Conservation (phyloP, 2,888 invertebrate species). For the Ceriagrion tenellum region DNA sequence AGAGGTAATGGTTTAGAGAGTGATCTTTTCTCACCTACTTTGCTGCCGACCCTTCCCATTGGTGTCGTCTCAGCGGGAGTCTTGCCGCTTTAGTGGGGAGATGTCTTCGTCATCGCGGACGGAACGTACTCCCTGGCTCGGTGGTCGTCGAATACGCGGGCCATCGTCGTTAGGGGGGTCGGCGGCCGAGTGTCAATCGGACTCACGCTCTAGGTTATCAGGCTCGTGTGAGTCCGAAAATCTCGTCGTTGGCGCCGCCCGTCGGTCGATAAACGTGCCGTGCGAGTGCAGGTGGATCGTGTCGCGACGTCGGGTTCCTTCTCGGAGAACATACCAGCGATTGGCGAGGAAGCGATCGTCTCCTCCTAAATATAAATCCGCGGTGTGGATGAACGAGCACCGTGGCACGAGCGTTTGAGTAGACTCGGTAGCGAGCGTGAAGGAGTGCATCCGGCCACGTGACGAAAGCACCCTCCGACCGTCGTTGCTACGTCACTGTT, state of each 20-base stretch:
- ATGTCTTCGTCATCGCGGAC: not conserved
- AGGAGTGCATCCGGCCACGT: constrained; percentile 20
- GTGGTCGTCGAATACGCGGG: not conserved
- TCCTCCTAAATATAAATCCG: not conserved
- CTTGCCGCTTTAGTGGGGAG: not conserved
- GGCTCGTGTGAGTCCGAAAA: not conserved
- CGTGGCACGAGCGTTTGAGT: not conserved
- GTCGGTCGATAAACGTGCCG: not conserved
- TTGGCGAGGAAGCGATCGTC: not conserved
- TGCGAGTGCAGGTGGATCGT: not conserved
- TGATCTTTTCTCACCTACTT: not conserved
- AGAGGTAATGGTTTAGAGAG: not conserved
- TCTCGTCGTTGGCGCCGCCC: not conserved
- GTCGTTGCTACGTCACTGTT: not conserved
- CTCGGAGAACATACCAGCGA: not conserved
- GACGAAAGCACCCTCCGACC: not conserved
- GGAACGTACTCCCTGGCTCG: not conserved
- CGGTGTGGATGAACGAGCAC: not conserved
- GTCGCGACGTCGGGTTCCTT: not conserved
- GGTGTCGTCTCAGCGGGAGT: not conserved
- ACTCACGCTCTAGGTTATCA: not conserved
- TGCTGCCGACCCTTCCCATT: not conserved
- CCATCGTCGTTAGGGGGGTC: not conserved
- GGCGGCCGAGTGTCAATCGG: not conserved
- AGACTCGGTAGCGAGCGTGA: not conserved